A percentile compares a stretch with the other conserved stretches of the same genome.
phyloP scores from a whole-genome alignment of 23 tunicate genomes.

The Clavelina lepadiformis region DNA sequence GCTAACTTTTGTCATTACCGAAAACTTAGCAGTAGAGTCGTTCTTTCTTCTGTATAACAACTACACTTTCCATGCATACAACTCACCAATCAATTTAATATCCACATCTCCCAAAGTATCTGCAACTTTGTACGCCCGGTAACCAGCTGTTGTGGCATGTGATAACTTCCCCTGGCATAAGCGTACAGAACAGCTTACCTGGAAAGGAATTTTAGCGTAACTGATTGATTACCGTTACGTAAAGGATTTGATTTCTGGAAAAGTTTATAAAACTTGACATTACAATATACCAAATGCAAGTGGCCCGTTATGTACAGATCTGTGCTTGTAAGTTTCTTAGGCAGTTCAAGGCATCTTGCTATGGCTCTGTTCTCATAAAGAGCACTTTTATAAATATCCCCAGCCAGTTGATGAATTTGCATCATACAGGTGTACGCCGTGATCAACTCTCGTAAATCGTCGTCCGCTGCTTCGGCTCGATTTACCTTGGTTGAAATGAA shows the following conservation, averaged over 20 bases:
- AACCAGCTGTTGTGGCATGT: constrained; percentile 62
- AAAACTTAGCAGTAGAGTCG: neutral
- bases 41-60: neutral
- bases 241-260: neutral
- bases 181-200: constrained; percentile 73
- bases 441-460: constrained; percentile 56
- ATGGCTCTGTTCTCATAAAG: constrained; percentile 57
- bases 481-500: constrained; percentile 36
- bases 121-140: constrained; percentile 80
- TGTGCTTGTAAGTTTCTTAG: constrained; percentile 32
- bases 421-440: constrained; percentile 85
- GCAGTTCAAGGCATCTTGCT: constrained; percentile 45
- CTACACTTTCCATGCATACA: neutral
- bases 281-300: constrained; percentile 64
- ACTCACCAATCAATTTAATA: constrained; percentile 51
- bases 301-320: constrained; percentile 76
- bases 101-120: constrained; percentile 37
- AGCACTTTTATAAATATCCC: constrained; percentile 42
- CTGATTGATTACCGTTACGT: neutral
- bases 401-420: constrained; percentile 53
- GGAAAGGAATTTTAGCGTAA: neutral
- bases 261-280: neutral
- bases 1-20: neutral
- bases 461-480: constrained; percentile 79
- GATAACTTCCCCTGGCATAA: constrained; percentile 68